Conservation (phyloP, 2,888 invertebrate genomes). For the Amorpha juglandis region DNA sequence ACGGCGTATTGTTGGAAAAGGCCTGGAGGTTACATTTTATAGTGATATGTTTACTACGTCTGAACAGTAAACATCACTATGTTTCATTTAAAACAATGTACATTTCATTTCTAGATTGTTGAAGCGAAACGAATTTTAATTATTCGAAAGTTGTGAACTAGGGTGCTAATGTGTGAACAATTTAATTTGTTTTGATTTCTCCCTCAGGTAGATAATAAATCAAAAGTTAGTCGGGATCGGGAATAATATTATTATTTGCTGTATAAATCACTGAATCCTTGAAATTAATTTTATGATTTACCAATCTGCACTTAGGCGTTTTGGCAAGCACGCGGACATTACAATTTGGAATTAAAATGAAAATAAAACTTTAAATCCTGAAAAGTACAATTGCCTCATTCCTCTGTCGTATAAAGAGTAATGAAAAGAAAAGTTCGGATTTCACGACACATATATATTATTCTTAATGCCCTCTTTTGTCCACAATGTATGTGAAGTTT, state of each 20-base stretch:
- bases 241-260: background rate
- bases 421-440: conserved; percentile 71
- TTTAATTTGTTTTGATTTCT: background rate
- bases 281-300: background rate
- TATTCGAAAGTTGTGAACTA: background rate
- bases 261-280: background rate
- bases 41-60: conserved; percentile 29
- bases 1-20: conserved; percentile 28
- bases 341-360: conserved; percentile 31
- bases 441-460: conserved; percentile 73
- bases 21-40: conserved; percentile 26
- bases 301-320: conserved; percentile 11
- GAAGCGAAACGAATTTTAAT: conserved; percentile 11
- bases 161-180: conserved; percentile 7
- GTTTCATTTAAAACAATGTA: conserved; percentile 2
- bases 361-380: conserved; percentile 43
- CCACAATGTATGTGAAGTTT: conserved; percentile 72
- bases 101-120: background rate
- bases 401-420: conserved; percentile 55
- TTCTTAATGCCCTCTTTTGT: conserved; percentile 69
- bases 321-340: conserved; percentile 18
- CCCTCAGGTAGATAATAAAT: conserved; percentile 5
- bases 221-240: background rate
- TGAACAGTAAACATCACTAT: background rate
- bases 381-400: conserved; percentile 56